Evolutionary conservation across 1,140 invertebrate species (phyloP).

Genomic region (Hylaeus anthracinus): DNA sequence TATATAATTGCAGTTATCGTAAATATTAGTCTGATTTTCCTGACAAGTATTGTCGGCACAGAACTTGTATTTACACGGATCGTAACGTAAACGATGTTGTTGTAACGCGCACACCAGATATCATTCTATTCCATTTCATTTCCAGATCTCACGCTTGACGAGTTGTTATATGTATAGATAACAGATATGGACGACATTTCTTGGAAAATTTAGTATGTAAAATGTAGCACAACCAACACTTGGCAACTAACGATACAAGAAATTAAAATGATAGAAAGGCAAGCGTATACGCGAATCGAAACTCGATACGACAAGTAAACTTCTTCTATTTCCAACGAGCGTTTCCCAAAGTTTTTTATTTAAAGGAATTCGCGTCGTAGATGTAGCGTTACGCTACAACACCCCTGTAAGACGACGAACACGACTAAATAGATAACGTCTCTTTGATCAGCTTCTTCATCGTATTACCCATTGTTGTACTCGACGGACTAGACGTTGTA

Average conservation of each 20-base stretch:
- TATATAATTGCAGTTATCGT: background rate
- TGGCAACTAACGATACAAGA: background rate
- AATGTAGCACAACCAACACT: background rate
- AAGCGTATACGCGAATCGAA: background rate
- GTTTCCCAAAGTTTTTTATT: conserved; percentile 5
- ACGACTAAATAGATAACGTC: conserved; percentile 83
- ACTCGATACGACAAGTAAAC: background rate
- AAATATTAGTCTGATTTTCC: conserved; percentile 10
- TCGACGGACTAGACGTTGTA: conserved; percentile 86
- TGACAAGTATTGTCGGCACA: conserved; percentile 25
- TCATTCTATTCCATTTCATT: background rate
- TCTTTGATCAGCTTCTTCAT: conserved; percentile 95
- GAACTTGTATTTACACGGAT: conserved; percentile 1
- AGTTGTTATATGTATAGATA: background rate
- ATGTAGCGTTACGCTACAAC: background rate
- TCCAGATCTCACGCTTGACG: background rate
- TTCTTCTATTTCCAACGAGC: background rate
- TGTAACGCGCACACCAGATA: background rate
- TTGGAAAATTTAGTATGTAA: background rate
- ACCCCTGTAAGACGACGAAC: background rate
- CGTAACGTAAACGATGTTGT: conserved; percentile 7
- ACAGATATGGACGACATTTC: background rate
- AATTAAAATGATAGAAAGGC: background rate
- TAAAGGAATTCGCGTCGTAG: background rate
- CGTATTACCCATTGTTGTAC: conserved; percentile 90